Conservation (phyloP, 2,113 vertebrate genomes). For the Gadus chalcogrammus region DNA sequence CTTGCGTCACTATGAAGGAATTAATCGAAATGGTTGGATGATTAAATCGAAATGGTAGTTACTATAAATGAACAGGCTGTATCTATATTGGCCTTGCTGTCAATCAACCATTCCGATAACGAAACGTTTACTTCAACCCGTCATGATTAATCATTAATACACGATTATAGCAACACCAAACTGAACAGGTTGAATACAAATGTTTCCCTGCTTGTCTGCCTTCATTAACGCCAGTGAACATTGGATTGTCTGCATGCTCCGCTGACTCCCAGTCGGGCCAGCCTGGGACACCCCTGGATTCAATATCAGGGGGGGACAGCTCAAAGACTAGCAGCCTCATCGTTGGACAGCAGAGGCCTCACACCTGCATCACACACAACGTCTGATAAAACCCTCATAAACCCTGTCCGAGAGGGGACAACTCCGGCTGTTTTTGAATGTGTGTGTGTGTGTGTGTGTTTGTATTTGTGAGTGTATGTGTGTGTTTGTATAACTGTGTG, state of each 20-base stretch:
- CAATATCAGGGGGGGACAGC: conserved; percentile 70
- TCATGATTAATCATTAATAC: conserved; percentile 41
- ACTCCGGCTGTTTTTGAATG: not conserved
- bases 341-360: conserved; percentile 63
- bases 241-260: conserved; percentile 56
- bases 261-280: conserved; percentile 41
- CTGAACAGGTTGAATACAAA: conserved; percentile 37
- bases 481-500: too few species aligned
- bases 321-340: conserved; percentile 68
- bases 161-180: conserved; percentile 17
- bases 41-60: too few species aligned
- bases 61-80: too few species aligned
- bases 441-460: not conserved
- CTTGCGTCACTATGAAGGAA: not conserved
- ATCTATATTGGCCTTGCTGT: not conserved
- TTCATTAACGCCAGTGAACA: conserved; percentile 55
- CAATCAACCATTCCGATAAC: not conserved
- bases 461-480: too few species aligned
- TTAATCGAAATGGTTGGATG: too few species aligned
- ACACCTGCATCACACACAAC: conserved; percentile 68
- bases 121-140: not conserved
- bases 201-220: conserved; percentile 38
- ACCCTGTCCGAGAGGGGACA: not conserved
- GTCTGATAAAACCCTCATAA: conserved; percentile 49
- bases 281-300: conserved; percentile 58